Evolutionary conservation across 2,797 vertebrate genomes (phyloP).

Genomic region (Poecilia picta): DNA sequence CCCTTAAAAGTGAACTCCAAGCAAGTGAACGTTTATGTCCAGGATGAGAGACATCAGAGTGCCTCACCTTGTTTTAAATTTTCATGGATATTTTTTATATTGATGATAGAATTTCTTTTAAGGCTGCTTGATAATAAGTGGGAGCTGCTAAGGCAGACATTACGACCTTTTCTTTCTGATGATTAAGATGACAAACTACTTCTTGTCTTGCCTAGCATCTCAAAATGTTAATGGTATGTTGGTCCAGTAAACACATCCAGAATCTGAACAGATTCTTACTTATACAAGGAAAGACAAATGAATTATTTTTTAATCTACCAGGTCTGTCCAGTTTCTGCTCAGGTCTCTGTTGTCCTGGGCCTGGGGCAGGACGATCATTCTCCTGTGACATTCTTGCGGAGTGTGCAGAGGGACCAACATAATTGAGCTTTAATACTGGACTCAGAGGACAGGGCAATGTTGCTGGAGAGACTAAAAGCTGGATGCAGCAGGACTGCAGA

Average conservation of each 20-base stretch:
- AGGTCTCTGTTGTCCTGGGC: slow-evolving; percentile 57
- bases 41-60: neutral
- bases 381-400: slow-evolving; percentile 67
- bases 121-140: neutral
- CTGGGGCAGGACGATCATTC: slow-evolving; percentile 56
- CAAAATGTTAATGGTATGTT: neutral
- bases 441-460: slow-evolving; percentile 55
- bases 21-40: slow-evolving; percentile 13
- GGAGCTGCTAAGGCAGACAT: neutral
- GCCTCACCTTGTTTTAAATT: neutral
- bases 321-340: slow-evolving; percentile 38
- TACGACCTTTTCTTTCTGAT: neutral
- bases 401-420: slow-evolving; percentile 54
- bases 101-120: neutral
- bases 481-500: slow-evolving; percentile 60
- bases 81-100: neutral
- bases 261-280: slow-evolving; percentile 16
- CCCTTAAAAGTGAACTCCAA: slow-evolving; percentile 44
- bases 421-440: slow-evolving; percentile 67
- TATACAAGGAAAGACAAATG: slow-evolving; percentile 6
- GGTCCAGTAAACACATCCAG: neutral
- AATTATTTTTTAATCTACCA: slow-evolving; percentile 7
- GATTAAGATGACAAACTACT: neutral
- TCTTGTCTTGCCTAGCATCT: neutral
- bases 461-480: slow-evolving; percentile 61